phyloP scores from a whole-genome alignment of 2,797 vertebrate genomes.

The Zalophus californianus region DNA sequence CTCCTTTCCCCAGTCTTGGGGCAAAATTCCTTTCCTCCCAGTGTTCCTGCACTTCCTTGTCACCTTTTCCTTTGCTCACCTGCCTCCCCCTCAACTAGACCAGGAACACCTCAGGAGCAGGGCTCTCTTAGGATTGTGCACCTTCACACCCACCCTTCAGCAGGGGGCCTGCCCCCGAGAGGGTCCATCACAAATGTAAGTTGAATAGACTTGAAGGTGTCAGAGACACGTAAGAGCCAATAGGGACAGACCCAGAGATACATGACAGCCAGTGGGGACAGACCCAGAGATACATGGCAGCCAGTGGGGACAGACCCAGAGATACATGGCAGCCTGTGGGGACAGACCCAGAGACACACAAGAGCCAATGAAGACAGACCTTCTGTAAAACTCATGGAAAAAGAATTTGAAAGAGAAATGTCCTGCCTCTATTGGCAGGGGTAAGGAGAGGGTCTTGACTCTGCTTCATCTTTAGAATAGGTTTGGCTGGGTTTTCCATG shows the following conservation, averaged over 20 bases:
- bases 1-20: background rate
- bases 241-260: too few species aligned
- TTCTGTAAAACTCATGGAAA: background rate
- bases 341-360: background rate
- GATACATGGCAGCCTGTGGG: background rate
- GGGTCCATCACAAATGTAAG: background rate
- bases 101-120: background rate
- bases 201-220: background rate
- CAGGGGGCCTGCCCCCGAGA: too few species aligned
- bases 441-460: background rate
- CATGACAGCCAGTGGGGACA: background rate
- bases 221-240: background rate
- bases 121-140: background rate
- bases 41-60: background rate
- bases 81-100: background rate
- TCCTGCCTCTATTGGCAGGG: rapidly evolving
- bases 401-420: too few species aligned
- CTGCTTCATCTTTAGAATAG: background rate
- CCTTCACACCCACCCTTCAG: background rate
- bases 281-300: rapidly evolving
- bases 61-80: background rate
- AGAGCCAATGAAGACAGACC: background rate
- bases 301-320: background rate
- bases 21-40: too few species aligned
- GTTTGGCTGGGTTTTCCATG: background rate